Conservation (phyloP, 2,797 vertebrate species). For the Carapus acus region DNA sequence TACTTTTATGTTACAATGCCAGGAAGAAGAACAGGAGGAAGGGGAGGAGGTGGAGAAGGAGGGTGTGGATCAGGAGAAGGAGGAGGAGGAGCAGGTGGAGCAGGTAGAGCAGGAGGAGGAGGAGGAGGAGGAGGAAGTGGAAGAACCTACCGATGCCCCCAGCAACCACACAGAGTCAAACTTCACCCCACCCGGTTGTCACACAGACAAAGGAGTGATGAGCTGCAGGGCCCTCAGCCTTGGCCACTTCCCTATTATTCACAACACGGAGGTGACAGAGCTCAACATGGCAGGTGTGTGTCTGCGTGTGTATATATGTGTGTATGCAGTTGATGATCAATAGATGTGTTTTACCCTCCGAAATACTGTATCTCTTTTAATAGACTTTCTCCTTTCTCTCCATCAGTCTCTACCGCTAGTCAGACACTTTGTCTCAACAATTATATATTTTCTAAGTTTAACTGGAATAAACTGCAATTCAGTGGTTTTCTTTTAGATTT, state of each 20-base stretch:
- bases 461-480: too few species aligned
- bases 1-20: constrained; percentile 4
- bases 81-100: background rate
- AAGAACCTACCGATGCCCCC: constrained; percentile 56
- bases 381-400: too few species aligned
- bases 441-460: too few species aligned
- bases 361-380: too few species aligned
- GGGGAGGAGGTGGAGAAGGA: constrained; percentile 20
- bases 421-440: too few species aligned
- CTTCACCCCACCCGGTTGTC: constrained; percentile 60
- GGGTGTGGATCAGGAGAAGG: background rate
- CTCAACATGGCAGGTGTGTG: constrained; percentile 75
- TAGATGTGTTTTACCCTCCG: too few species aligned
- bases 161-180: constrained; percentile 56
- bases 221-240: constrained; percentile 68
- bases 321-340: background rate
- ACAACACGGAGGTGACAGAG: constrained; percentile 63
- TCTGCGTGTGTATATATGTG: constrained; percentile 3
- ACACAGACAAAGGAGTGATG: constrained; percentile 60
- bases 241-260: constrained; percentile 70
- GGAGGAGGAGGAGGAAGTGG: constrained; percentile 34
- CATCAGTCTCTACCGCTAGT: too few species aligned
- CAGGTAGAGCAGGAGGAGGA: constrained; percentile 5
- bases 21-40: constrained; percentile 32
- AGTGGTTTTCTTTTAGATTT: too few species aligned